A percentile compares a stretch with the other conserved stretches of the same genome.
These are phyloP conservation scores for Drosophila sordidapex DNA, from an alignment of 2,888 invertebrate genomes.

Conservation along the genomic window DNA sequence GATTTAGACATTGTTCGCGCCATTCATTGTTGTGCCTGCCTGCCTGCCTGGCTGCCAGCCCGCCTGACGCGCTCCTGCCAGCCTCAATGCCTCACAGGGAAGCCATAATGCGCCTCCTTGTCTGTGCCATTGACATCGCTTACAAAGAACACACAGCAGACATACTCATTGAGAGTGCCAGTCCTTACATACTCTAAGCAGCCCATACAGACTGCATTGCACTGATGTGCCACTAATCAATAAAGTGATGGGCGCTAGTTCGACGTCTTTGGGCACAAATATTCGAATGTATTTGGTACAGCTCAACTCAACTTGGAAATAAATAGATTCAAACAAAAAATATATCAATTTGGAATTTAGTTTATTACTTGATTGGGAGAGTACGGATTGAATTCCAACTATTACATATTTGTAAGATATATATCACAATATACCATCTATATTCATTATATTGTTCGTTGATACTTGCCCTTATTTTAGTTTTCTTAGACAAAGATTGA, in stretches of 20 bases:
- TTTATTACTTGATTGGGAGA: neutral
- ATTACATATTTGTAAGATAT: neutral
- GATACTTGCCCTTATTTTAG: neutral
- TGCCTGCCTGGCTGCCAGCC: neutral
- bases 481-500: neutral
- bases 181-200: constrained; percentile 33
- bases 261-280: neutral
- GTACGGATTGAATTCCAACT: neutral
- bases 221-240: constrained; percentile 48
- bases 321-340: neutral
- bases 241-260: constrained; percentile 21
- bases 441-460: neutral
- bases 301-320: neutral
- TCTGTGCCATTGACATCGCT: constrained; percentile 52
- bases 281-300: neutral
- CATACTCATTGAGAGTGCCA: constrained; percentile 46
- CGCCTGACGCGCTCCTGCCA: neutral
- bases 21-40: constrained; percentile 65
- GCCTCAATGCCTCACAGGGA: constrained; percentile 23
- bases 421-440: neutral
- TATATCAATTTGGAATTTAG: neutral
- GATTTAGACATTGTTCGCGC: constrained; percentile 77
- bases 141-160: constrained; percentile 56
- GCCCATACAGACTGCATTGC: constrained; percentile 30
- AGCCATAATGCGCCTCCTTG: constrained; percentile 59